Evolutionary conservation across 2,888 invertebrate species (phyloP).

Genomic region (Xylota segnis): DNA sequence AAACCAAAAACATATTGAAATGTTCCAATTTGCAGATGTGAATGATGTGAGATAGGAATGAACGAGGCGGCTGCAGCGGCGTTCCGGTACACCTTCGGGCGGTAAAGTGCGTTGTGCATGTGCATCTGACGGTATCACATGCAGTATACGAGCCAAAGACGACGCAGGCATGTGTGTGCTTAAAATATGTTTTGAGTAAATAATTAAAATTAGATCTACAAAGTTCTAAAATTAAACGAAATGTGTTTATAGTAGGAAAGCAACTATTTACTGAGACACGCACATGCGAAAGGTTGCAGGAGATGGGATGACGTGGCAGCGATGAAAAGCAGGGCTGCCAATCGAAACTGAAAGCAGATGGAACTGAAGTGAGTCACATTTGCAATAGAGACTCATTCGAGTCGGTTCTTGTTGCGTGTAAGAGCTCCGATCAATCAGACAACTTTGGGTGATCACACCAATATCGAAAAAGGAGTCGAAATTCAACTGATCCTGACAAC

Average conservation of each 20-base stretch:
- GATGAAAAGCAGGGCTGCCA: background rate
- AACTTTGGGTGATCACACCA: no score
- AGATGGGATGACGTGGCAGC: constrained; percentile 24
- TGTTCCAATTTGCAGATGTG: constrained; percentile 48
- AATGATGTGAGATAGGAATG: constrained; percentile 10
- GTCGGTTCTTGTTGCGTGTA: no score
- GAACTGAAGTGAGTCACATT: background rate
- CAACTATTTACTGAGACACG: constrained; percentile 48
- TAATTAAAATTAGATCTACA: constrained; percentile 57
- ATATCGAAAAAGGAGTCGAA: no score
- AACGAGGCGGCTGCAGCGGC: background rate
- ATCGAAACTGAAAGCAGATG: background rate
- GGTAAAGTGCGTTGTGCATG: constrained; percentile 10
- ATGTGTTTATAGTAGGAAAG: constrained; percentile 62
- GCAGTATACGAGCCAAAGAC: no score
- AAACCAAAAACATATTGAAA: constrained; percentile 7
- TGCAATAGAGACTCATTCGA: background rate
- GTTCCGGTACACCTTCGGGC: constrained; percentile 18
- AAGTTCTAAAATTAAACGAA: constrained; percentile 61
- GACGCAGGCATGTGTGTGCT: constrained; percentile 57
- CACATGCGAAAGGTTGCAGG: background rate
- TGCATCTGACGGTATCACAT: background rate
- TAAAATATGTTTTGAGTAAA: constrained; percentile 57
- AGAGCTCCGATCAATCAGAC: no score
- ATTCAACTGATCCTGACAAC: no score